phyloP scores from a whole-genome alignment of 2,113 vertebrate genomes.

The Gopherus evgoodei region DNA sequence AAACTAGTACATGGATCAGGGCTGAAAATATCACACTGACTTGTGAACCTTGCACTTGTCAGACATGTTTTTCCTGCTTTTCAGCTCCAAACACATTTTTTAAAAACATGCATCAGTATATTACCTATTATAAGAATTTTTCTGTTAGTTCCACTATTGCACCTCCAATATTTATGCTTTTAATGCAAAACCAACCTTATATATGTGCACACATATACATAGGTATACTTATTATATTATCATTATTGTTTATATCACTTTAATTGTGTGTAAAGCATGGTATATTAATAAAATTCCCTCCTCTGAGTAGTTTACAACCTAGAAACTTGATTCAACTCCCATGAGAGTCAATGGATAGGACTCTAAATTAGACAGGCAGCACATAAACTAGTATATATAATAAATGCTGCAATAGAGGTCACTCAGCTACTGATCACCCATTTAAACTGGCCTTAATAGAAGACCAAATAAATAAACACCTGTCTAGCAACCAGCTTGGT shows the following conservation, averaged over 20 bases:
- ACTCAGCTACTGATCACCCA: background rate
- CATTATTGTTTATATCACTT: background rate
- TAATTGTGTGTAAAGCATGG: background rate
- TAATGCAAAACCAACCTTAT: background rate
- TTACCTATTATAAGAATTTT: background rate
- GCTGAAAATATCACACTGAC: background rate
- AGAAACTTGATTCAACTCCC: background rate
- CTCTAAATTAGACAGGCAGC: background rate
- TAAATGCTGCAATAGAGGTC: background rate
- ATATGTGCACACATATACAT: background rate
- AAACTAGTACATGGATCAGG: background rate
- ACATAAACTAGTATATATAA: constrained; percentile 16
- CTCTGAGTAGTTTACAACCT: background rate
- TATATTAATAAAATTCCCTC: background rate
- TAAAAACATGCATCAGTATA: background rate
- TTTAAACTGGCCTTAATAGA: constrained; percentile 19
- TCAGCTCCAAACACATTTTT: background rate
- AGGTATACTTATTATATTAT: background rate
- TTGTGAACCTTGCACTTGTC: background rate
- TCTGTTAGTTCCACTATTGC: background rate
- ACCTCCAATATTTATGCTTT: background rate
- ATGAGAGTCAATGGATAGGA: background rate
- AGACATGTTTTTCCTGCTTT: background rate
- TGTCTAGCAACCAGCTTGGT: background rate
- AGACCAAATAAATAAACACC: background rate